Base-by-base conservation (phyloP, 2,113 vertebrate species). In the Scopus umbretta region DNA sequence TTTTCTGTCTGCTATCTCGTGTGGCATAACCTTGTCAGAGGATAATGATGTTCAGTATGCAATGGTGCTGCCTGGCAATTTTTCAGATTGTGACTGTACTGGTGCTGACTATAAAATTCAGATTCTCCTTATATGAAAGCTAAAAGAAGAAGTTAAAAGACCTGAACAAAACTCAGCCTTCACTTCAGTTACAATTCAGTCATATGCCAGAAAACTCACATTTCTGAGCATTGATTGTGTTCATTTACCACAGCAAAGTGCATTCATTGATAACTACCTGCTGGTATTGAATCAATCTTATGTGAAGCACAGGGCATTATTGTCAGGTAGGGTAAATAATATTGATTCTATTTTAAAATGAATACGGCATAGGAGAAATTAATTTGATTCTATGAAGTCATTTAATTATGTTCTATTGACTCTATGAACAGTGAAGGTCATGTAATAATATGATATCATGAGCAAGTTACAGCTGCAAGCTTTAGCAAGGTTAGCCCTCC, bases 191-290 rank as follows among this genome's bases (percentile, higher is more conserved):
- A 43, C 63, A 74, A 40, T 93, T 92, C 80, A 89, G 94, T 89
- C 82, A 92, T 79, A 84, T 2, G 9, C 38, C 66, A 90, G 87
- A 93, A 97, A 95, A 90, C 86, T 90, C 81, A 42, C 87, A 90
- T 96, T 95, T 92, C 94, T 89, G 68, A 58, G 45, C 92, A 97
- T 94, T 58, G 95, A 96, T 96, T 97, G 58, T 94, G 73, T 97
- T 96, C 94, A 78, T 96, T 97, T 98, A 92, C 73, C 40, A 58
- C 86, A 91, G 79, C 67, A 94, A 97, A 97, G 96, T 96, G 89
- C 91, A 90, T 95, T 96, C 86, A 94, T 96, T 97, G 97, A 91
- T 95, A 97, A 96, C 92, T 97, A 94, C 95, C 95, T 97, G 96
- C 93, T 96, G 96, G 53, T 96, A 65, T 96, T 92, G 92, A 96